A percentile compares a stretch with the other conserved stretches of the same genome.
Conservation (phyloP, 2,113 vertebrate genomes). For the Rhea americana region DNA sequence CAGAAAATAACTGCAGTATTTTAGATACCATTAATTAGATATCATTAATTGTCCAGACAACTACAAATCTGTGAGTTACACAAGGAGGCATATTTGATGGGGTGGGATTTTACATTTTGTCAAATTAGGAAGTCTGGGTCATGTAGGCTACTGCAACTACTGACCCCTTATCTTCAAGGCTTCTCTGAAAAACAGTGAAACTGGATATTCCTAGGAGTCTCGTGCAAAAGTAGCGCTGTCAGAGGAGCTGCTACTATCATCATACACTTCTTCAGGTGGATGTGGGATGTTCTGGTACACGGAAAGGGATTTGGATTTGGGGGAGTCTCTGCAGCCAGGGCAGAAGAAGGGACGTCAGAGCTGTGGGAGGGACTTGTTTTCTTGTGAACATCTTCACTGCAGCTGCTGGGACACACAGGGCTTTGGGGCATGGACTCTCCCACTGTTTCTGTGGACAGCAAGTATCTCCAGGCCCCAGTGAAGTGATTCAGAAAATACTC, state of each 20-base stretch:
- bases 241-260: background rate
- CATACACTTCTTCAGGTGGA: background rate
- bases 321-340: background rate
- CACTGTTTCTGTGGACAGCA: background rate
- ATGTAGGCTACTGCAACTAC: background rate
- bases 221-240: background rate
- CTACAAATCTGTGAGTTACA: background rate
- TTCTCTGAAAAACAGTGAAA: background rate
- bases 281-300: background rate
- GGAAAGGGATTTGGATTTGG: background rate
- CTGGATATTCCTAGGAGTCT: background rate
- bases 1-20: background rate
- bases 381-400: background rate
- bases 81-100: accelerated
- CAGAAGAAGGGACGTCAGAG: background rate
- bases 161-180: background rate
- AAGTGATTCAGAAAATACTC: background rate
- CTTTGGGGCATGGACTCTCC: background rate
- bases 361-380: background rate
- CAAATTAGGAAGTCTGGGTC: background rate
- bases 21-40: background rate
- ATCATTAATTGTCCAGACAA: background rate
- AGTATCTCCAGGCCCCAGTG: background rate
- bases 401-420: background rate
- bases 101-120: background rate